Conservation (phyloP, 2,113 vertebrate species). For the Amblyopsis rosae region DNA sequence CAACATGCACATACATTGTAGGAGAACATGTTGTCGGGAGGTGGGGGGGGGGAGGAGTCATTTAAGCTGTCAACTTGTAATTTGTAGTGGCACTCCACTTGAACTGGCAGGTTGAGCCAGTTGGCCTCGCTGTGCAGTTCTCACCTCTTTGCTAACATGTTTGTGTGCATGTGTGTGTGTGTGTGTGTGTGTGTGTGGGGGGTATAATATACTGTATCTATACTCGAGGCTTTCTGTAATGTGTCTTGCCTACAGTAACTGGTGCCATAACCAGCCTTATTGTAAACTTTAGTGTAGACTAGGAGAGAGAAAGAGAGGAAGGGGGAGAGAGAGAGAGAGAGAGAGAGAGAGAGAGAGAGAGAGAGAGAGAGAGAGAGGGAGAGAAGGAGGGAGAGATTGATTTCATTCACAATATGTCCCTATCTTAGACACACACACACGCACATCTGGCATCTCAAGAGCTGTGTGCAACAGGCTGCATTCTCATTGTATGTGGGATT, state of each 20-base stretch:
- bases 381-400: slow-evolving; percentile 8
- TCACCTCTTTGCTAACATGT: slow-evolving; percentile 51
- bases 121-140: slow-evolving; percentile 60
- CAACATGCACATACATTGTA: slow-evolving; percentile 63
- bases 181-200: slow-evolving; percentile 16
- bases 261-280: slow-evolving; percentile 27
- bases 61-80: slow-evolving; percentile 72
- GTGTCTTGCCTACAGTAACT: slow-evolving; percentile 17
- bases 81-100: slow-evolving; percentile 67
- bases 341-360: slow-evolving; percentile 6
- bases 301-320: slow-evolving; percentile 4
- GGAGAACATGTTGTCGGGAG: slow-evolving; percentile 48
- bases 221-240: slow-evolving; percentile 36
- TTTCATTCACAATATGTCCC: slow-evolving; percentile 64
- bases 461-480: slow-evolving; percentile 24
- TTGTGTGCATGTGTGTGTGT: slow-evolving; percentile 16
- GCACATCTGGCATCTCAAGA: not conserved
- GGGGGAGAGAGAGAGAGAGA: slow-evolving; percentile 19
- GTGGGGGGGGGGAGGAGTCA: slow-evolving; percentile 15
- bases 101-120: slow-evolving; percentile 67
- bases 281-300: slow-evolving; percentile 38
- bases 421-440: slow-evolving; percentile 31
- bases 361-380: slow-evolving; percentile 5
- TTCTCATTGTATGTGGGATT: slow-evolving; percentile 30
- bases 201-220: slow-evolving; percentile 39